Conservation (phyloP, 2,797 vertebrate species). For the Mormyrops boulengeri region DNA sequence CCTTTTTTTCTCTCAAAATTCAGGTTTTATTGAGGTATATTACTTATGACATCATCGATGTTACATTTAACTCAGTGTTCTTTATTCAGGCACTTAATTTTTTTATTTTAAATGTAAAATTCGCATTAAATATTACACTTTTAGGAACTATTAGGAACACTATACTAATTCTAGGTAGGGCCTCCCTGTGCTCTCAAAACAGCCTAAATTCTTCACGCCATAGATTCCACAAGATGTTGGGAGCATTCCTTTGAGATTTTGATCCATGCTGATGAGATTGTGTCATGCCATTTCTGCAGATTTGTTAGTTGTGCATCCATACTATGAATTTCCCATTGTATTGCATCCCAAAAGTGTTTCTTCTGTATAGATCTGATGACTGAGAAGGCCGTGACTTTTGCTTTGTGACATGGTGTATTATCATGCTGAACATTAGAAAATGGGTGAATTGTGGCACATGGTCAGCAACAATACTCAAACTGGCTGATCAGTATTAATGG, state of each 20-base stretch:
- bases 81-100: background rate
- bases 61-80: background rate
- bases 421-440: background rate
- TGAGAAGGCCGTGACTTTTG: background rate
- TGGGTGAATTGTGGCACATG: background rate
- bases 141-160: background rate
- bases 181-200: background rate
- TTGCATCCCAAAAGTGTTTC: background rate
- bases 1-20: background rate
- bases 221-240: background rate
- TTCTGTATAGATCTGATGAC: background rate
- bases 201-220: background rate
- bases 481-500: too few species aligned
- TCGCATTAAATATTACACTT: background rate
- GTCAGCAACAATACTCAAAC: background rate
- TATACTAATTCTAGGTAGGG: background rate
- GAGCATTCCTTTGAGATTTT: background rate
- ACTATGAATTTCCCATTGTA: background rate
- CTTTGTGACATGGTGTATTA: background rate
- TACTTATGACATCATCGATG: conserved; percentile 11
- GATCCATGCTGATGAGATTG: background rate
- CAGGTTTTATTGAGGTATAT: background rate
- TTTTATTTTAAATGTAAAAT: background rate
- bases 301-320: background rate
- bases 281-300: background rate